Conservation (phyloP, 2,113 vertebrate genomes). For the Alces alces region DNA sequence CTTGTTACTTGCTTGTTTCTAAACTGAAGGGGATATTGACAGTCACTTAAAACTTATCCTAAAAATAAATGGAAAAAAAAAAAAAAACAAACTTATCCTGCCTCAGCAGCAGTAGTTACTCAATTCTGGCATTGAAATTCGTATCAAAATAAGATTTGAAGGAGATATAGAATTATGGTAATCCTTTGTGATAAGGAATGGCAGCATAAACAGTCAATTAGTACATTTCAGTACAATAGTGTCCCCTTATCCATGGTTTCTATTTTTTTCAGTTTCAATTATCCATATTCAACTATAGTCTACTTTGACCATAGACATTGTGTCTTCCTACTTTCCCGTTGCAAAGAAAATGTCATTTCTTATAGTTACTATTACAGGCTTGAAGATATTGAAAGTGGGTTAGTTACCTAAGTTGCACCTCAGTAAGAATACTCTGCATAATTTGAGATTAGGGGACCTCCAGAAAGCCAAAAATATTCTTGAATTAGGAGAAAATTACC, state of each 20-base stretch:
- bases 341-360: background rate
- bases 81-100: background rate
- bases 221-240: background rate
- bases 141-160: background rate
- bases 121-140: background rate
- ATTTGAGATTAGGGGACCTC: background rate
- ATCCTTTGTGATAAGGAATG: background rate
- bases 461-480: background rate
- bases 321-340: background rate
- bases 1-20: background rate
- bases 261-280: background rate
- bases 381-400: background rate
- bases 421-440: background rate
- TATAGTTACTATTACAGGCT: background rate
- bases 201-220: background rate
- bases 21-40: background rate
- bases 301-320: background rate
- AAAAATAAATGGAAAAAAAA: too few species aligned
- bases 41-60: background rate
- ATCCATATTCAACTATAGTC: background rate
- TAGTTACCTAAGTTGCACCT: background rate
- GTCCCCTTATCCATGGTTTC: background rate
- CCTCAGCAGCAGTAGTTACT: background rate
- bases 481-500: background rate
- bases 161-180: background rate